These are phyloP conservation scores for Pteropus alecto DNA, from an alignment of 2,113 vertebrate genomes.

Conservation along the genomic window DNA sequence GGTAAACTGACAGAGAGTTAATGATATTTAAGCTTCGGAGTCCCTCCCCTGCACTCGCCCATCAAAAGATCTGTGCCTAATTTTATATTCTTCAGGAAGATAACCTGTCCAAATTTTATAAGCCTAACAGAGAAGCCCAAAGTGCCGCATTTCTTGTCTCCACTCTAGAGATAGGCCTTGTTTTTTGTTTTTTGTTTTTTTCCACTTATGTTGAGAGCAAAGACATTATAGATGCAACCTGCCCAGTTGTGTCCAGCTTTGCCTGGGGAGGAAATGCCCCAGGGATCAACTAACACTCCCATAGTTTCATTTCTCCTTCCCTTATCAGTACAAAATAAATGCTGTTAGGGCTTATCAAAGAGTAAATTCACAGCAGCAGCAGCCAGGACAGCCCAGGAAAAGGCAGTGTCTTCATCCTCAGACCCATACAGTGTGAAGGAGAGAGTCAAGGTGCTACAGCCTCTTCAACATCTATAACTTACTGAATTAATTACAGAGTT, in stretches of 20 bases:
- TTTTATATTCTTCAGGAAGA: neutral
- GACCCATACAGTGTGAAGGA: neutral
- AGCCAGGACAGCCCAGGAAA: neutral
- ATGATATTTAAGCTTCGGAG: neutral
- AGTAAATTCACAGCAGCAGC: neutral
- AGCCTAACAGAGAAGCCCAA: neutral
- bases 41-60: neutral
- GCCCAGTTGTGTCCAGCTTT: neutral
- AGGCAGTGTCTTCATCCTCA: neutral
- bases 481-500: neutral
- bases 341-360: neutral
- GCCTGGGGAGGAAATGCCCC: neutral
- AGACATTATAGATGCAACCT: neutral
- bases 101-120: neutral
- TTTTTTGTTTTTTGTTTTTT: neutral
- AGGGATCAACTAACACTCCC: neutral
- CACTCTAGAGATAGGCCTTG: neutral
- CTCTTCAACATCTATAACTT: rapidly evolving
- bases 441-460: rapidly evolving
- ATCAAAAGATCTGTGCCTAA: neutral
- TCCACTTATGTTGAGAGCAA: neutral
- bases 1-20: neutral
- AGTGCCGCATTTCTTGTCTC: neutral
- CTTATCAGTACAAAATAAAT: neutral
- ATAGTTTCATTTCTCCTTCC: neutral